Conservation (phyloP, 2,888 invertebrate genomes). For the Idaea biselata region DNA sequence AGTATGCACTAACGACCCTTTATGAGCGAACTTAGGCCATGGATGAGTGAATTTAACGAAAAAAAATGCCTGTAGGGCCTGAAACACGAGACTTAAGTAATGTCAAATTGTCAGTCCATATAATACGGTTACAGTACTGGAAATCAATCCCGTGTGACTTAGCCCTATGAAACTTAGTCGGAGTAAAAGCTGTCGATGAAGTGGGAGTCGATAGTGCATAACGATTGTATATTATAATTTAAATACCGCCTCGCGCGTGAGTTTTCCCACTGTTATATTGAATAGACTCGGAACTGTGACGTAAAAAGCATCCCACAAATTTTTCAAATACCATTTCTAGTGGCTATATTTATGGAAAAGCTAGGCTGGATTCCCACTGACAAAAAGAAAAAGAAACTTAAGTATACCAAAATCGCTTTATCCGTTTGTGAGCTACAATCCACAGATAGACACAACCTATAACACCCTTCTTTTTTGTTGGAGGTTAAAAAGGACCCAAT, state of each 20-base stretch:
- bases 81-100: conserved; percentile 17
- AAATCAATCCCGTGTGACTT: neutral
- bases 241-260: neutral
- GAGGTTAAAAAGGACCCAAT: no score
- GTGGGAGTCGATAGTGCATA: neutral
- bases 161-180: neutral
- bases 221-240: neutral
- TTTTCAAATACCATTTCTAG: no score
- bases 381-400: no score
- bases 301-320: no score
- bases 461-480: no score
- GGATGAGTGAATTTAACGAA: conserved; percentile 18
- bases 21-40: conserved; percentile 41
- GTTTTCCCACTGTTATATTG: neutral
- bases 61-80: conserved; percentile 32
- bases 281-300: neutral
- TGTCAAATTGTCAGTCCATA: neutral
- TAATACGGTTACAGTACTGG: no score
- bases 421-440: no score
- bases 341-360: no score
- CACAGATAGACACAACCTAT: no score
- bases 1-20: conserved; percentile 49
- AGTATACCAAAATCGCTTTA: no score
- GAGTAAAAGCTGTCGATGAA: neutral
- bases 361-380: no score